Evolutionary conservation across 2,113 vertebrate genomes (phyloP), one percentile per base, ranked within the genome.

Genomic region (Nesoenas mayeri): DNA sequence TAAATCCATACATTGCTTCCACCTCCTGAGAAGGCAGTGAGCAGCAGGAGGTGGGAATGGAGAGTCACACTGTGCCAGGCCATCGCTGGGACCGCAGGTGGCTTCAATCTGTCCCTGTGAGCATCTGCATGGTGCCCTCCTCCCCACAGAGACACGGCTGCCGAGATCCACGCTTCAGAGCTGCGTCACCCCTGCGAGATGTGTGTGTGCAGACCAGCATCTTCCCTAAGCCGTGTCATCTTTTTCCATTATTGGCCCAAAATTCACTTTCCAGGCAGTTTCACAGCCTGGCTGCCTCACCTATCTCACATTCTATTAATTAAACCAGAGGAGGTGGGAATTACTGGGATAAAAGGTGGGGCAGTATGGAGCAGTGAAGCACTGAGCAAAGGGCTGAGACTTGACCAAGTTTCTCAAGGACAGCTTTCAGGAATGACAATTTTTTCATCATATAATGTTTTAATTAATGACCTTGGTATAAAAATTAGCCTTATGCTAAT

Each of bases 401-500:
- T 80, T 92, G 69, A 85, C 79, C 14, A 47, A 53, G 54, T 72
- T 84, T 82, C 73, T 93, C 54, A 88, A 88, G 89, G 61, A 54
- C 53, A 67, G 14, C 29, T 84, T 93, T 93, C 57, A 53, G 89
- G 42, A 66, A 84, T 60, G 51, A 73, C 42, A 47, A 38, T 54
- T 15, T 91, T 93, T 93, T 88, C n/a, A 58, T 87, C 47, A 42
- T 88, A 64, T 56, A 70, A 83, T 81, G 44, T 87, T 96, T 89
- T 92, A 92, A 87, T 93, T 93, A 92, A 75, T 40, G 78, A 87
- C 80, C 80, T 91, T 92, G 73, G 16, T 89, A 21, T 44, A 84
- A 95, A 87, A 92, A 91, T 89, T 57, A 79, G 84, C 81, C 69
- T 91, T 85, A 79, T 71, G 78, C 73, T 93, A 92, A 93, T 93